Percentiles rank a stretch among this genome's conserved stretches.
Conservation (phyloP, 1,140 invertebrate genomes). For the Papilio polytes region DNA sequence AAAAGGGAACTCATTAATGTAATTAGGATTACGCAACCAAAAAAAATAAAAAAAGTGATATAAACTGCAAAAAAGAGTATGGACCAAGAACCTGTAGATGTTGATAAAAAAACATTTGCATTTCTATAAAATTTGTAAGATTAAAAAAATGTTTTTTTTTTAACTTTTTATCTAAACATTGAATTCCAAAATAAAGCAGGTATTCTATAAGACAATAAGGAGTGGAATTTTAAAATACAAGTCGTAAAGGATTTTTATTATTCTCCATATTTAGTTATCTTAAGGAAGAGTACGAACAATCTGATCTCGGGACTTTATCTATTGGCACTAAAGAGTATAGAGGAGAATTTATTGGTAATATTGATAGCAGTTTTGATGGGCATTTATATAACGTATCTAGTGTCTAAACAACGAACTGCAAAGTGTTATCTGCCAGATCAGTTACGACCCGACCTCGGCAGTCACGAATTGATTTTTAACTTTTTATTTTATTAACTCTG, state of each 20-base stretch:
- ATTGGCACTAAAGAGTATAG: constrained; percentile 64
- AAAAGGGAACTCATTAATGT: too few relatives aligned
- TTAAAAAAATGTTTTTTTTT: too few relatives aligned
- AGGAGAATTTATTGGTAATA: constrained; percentile 78
- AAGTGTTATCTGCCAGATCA: constrained; percentile 54
- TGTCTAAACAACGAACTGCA: constrained; percentile 52
- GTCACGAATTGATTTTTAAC: constrained; percentile 79
- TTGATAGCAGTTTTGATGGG: constrained; percentile 68
- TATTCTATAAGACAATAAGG: too few relatives aligned
- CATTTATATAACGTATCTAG: constrained; percentile 57
- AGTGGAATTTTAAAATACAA: too few relatives aligned
- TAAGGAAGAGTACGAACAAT: constrained; percentile 52
- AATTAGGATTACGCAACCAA: too few relatives aligned
- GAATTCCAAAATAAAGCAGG: too few relatives aligned
- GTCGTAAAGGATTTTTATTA: background rate
- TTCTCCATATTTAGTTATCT: constrained; percentile 48
- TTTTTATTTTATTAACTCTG: constrained; percentile 49
- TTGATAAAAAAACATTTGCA: too few relatives aligned
- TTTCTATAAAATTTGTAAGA: too few relatives aligned
- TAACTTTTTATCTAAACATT: too few relatives aligned
- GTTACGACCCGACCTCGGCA: constrained; percentile 62
- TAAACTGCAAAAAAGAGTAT: too few relatives aligned
- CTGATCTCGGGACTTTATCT: constrained; percentile 63
- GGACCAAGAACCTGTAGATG: too few relatives aligned
- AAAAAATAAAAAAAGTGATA: too few relatives aligned